Evolutionary conservation across 2,888 invertebrate species (phyloP).

Genomic region (Sturmia bella): DNA sequence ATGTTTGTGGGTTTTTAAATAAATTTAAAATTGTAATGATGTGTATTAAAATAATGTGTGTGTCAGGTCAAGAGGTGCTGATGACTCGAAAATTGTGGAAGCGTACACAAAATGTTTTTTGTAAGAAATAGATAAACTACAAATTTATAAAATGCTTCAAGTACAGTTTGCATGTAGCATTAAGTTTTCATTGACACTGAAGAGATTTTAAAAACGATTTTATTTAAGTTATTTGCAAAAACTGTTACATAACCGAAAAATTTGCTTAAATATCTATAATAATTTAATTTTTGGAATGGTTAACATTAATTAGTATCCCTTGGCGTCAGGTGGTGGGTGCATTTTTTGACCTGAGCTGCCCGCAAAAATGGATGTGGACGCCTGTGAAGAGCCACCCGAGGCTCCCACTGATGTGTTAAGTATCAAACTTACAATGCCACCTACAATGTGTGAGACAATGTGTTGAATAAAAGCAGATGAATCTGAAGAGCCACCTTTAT

Average conservation of each 20-base stretch:
- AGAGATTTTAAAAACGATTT: no score
- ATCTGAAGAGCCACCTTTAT: slow-evolving; percentile 74
- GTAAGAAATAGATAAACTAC: background rate
- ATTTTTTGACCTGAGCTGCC: slow-evolving; percentile 66
- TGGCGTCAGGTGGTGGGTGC: slow-evolving; percentile 33
- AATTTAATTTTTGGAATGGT: background rate
- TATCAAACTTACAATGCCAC: slow-evolving; percentile 77
- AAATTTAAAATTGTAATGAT: slow-evolving; percentile 20
- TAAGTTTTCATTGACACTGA: no score
- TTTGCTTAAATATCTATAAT: slow-evolving; percentile 24
- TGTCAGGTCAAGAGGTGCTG: slow-evolving; percentile 25
- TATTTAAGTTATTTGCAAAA: background rate
- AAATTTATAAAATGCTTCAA: no score
- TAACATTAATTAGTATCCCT: slow-evolving; percentile 26
- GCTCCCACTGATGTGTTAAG: slow-evolving; percentile 79
- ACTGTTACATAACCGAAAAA: background rate
- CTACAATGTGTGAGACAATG: slow-evolving; percentile 78
- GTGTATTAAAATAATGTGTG: slow-evolving; percentile 9
- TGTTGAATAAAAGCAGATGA: slow-evolving; percentile 80
- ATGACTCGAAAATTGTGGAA: slow-evolving; percentile 26
- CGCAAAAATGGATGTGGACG: slow-evolving; percentile 75
- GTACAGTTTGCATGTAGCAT: background rate
- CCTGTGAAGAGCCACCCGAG: slow-evolving; percentile 80
- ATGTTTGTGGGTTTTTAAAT: background rate
- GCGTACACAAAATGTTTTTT: background rate